These are phyloP conservation scores for Lepas anatifera DNA, from an alignment of 2,888 invertebrate genomes.

Conservation along the genomic window DNA sequence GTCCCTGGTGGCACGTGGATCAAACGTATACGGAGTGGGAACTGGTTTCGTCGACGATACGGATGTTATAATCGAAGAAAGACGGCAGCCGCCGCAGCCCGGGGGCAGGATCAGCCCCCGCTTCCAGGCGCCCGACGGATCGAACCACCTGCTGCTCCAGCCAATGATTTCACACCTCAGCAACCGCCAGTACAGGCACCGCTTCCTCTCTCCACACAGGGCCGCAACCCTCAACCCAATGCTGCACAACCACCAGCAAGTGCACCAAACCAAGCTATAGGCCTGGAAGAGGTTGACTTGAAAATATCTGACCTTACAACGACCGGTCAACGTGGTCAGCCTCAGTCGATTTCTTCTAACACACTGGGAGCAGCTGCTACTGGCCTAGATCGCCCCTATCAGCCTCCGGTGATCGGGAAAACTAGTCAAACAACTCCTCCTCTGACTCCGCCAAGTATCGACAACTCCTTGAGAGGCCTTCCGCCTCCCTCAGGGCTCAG, in stretches of 20 bases:
- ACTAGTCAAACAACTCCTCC: not conserved
- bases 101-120: not conserved
- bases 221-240: not conserved
- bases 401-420: not conserved
- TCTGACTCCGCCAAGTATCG: not conserved
- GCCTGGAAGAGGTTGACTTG: not conserved
- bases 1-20: not conserved
- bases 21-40: not conserved
- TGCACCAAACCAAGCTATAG: no score
- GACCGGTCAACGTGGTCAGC: no score
- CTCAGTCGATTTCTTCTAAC: no score
- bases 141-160: no score
- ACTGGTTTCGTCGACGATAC: not conserved
- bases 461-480: not conserved
- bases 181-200: no score
- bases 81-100: not conserved
- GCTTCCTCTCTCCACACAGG: not conserved
- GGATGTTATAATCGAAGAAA: not conserved
- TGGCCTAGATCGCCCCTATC: no score
- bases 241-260: not conserved
- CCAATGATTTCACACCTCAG: no score
- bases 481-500: no score
- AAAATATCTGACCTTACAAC: not conserved
- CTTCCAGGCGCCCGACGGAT: not conserved
- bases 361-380: not conserved